These are phyloP conservation scores for Noctua fimbriata DNA, from an alignment of 2,888 invertebrate genomes.

Conservation along the genomic window DNA sequence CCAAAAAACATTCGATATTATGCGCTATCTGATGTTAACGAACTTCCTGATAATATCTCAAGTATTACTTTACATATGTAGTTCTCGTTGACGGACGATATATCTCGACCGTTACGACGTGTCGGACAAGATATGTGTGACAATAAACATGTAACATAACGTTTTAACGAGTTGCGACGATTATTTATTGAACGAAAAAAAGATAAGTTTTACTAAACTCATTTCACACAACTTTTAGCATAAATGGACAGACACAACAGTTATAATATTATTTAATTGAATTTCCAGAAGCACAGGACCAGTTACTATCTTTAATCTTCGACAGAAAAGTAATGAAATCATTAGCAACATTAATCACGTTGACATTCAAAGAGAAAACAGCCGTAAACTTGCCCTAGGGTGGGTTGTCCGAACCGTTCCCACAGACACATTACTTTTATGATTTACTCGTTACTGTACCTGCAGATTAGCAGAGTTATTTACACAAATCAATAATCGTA, in stretches of 20 bases:
- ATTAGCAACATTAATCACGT: neutral
- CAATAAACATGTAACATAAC: conserved; percentile 36
- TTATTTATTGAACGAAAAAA: conserved; percentile 12
- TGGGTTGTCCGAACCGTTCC: conserved; percentile 1
- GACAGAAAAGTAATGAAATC: conserved; percentile 11
- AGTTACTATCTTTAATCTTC: neutral
- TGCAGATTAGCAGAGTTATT: conserved; percentile 22
- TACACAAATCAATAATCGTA: conserved; percentile 41
- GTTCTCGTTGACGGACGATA: conserved; percentile 38
- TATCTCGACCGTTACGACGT: conserved; percentile 46
- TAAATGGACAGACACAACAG: neutral
- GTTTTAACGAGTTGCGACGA: conserved; percentile 1
- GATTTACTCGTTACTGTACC: neutral
- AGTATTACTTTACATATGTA: conserved; percentile 39
- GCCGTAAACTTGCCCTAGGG: neutral
- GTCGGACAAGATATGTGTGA: conserved; percentile 43
- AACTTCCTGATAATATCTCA: conserved; percentile 43
- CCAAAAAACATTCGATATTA: conserved; percentile 22
- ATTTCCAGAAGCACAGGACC: neutral
- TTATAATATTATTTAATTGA: neutral
- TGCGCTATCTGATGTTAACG: conserved; percentile 15
- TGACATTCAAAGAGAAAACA: conserved; percentile 15
- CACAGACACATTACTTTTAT: conserved; percentile 10
- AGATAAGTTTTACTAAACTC: neutral
- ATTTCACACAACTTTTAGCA: neutral